phyloP scores from a whole-genome alignment of 2,113 vertebrate species.

The mouse (Mus musculus) region GRCm39 chr17:33662001-33662500 shows the following conservation, averaged over 20 bases:
- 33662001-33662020: neutral
- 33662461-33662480: neutral
- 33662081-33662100: neutral
- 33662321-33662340: neutral
- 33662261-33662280: neutral
- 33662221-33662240: neutral
- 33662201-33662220: neutral
- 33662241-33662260: neutral
- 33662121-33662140: neutral
- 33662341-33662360: neutral
- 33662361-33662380: neutral
- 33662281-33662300: neutral
- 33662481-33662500: no score
- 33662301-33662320: neutral
- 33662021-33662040: neutral
- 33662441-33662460: neutral
- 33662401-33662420: neutral
- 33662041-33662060: neutral
- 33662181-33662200: neutral
- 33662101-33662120: neutral
- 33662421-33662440: neutral
- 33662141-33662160: neutral
- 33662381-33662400: neutral
- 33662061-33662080: no score
- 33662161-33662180: neutral